Percentiles rank a stretch among this genome's conserved stretches.
phyloP scores from a whole-genome alignment of 2,797 vertebrate species.

The Anas bernieri region DNA sequence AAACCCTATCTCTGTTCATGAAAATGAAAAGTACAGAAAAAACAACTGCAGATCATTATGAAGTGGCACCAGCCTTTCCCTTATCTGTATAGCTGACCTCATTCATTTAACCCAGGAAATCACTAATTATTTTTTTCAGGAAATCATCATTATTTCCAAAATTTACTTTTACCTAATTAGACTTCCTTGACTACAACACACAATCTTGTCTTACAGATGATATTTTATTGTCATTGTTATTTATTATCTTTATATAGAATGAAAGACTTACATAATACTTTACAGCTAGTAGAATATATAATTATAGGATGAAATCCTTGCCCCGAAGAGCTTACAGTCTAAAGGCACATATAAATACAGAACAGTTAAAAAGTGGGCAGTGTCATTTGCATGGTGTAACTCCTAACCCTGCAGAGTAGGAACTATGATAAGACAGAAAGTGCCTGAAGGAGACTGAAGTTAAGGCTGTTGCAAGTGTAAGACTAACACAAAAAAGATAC shows the following conservation, averaged over 20 bases:
- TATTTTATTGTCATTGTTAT: constrained; percentile 59
- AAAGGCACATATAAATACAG: constrained; percentile 37
- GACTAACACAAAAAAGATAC: neutral
- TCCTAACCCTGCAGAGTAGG: neutral
- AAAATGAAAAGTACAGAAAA: constrained; percentile 1
- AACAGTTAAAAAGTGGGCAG: neutral
- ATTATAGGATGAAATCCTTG: constrained; percentile 49
- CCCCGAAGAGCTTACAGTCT: constrained; percentile 73
- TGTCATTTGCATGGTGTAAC: neutral
- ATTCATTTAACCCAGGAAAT: neutral
- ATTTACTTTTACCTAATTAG: neutral
- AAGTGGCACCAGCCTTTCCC: neutral
- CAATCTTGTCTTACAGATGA: constrained; percentile 45
- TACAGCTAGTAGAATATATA: constrained; percentile 49
- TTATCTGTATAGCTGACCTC: neutral
- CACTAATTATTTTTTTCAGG: neutral
- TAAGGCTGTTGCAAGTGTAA: neutral
- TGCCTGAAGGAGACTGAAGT: neutral
- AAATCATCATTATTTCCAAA: neutral
- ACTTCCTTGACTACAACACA: constrained; percentile 60
- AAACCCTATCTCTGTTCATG: neutral
- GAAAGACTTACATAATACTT: constrained; percentile 45
- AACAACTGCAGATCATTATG: neutral
- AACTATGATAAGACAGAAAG: neutral
- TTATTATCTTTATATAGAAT: constrained; percentile 35